A percentile compares a stretch with the other conserved stretches of the same genome.
Conservation (phyloP, 1,140 invertebrate genomes). For the Polypedilum vanderplanki region DNA sequence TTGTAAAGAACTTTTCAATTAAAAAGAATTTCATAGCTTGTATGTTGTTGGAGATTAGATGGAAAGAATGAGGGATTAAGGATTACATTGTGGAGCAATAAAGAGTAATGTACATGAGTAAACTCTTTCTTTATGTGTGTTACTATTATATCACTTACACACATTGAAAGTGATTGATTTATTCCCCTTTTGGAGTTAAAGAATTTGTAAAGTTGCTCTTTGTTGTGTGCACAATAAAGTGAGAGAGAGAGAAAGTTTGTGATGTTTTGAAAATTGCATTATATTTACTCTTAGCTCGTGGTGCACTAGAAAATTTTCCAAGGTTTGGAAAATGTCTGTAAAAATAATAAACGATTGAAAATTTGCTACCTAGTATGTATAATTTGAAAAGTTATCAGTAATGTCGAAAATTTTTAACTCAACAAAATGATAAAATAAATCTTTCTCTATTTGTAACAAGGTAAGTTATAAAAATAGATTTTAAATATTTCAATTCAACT, state of each 20-base stretch:
- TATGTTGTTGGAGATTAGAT: neutral
- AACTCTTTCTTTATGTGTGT: neutral
- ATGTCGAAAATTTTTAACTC: too few species aligned
- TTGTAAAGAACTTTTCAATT: slow-evolving; percentile 1
- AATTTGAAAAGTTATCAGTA: too few species aligned
- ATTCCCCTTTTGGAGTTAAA: neutral
- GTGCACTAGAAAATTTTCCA: neutral
- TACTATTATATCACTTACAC: too few species aligned
- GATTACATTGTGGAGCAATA: slow-evolving; percentile 18
- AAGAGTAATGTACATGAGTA: neutral
- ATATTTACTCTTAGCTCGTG: neutral
- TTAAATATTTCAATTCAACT: too few species aligned
- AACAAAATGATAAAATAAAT: too few species aligned
- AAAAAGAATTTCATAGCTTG: neutral
- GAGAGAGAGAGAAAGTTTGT: neutral
- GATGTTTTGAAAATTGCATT: neutral
- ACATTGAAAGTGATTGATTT: neutral
- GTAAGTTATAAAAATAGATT: too few species aligned
- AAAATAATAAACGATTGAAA: too few species aligned
- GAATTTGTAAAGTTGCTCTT: neutral
- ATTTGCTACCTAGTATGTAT: too few species aligned
- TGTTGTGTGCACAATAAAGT: neutral
- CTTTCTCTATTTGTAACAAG: too few species aligned
- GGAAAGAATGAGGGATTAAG: neutral
- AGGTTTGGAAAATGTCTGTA: neutral